phyloP scores from a whole-genome alignment of 1,140 invertebrate genomes.

The Homarus americanus region DNA sequence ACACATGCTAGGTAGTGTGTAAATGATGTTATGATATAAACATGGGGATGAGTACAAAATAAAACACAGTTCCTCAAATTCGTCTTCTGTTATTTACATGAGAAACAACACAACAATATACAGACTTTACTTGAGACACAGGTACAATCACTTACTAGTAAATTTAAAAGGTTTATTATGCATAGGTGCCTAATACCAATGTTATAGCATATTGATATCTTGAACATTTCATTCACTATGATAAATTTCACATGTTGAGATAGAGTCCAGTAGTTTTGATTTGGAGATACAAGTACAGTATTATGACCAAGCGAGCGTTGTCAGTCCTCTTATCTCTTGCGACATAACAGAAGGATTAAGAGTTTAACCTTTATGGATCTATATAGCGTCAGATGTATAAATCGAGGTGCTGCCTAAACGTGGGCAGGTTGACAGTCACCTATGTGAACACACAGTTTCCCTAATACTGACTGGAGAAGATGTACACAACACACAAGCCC shows the following conservation, averaged over 20 bases:
- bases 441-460: constrained; percentile 14
- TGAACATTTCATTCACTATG: not conserved
- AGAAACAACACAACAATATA: constrained; percentile 55
- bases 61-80: not conserved
- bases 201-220: not conserved
- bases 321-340: not conserved
- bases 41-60: not conserved
- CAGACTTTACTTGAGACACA: constrained; percentile 48
- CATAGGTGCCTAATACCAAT: constrained; percentile 38
- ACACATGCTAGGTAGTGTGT: constrained; percentile 32
- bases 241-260: not conserved
- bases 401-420: not conserved
- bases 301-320: not conserved
- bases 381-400: not conserved
- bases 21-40: not conserved
- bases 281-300: not conserved
- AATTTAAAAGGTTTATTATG: constrained; percentile 12
- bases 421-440: constrained; percentile 9
- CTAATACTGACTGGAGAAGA: constrained; percentile 50
- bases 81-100: constrained; percentile 48
- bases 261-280: constrained; percentile 10
- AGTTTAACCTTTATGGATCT: not conserved
- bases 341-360: not conserved
- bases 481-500: constrained; percentile 45
- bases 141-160: constrained; percentile 34